Base-by-base conservation (phyloP, 2,888 invertebrate genomes). In the Leucophenga maculata region DNA sequence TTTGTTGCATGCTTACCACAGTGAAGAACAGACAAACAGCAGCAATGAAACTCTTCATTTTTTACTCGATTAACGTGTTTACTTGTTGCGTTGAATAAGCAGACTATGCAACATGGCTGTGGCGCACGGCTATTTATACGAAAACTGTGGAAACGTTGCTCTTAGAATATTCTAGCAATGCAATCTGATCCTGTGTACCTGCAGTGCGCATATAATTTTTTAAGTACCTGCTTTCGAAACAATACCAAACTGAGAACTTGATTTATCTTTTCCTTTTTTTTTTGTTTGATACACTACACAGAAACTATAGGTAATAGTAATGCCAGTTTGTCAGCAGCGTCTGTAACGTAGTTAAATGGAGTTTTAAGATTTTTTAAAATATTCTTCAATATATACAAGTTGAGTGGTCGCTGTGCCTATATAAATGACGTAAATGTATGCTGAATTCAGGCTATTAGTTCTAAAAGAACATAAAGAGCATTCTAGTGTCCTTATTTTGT, bases 1-100 rank as follows among this genome's bases (percentile, higher is more conserved):
- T 26, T 3, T 26, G 4, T 39, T 31, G 39, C 14, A 22, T 39
- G 74, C 81, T 78, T 73, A 85, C 85, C 85, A 85, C 59, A 16
- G 77, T 68, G 18, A 85, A 65, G 11, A 85, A 52, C 67, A 84
- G 68, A 69, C 79, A 81, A 69, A 79, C 46, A 60, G 73, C 75
- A 11, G 39, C 39, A 62, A 76, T 67, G 57, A 77, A 72, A 46
- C 76, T 46, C 75, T 84, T 84, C 85, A 85, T 85, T 68, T 55
- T 20, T 52, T 57, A 20, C 48, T 46, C 54, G 22, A 1, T 60
- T 46, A 59, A 48, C 16, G 52, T 65, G 26, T 8, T 13, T 14
- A n/a, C 18, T 60, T n/a, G 54, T 20, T 54, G 46, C 11, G 22
- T 14, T 57, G 8, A 39, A 8, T 18, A 39, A 32, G 60, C 22